These are phyloP conservation scores for Cardinalis cardinalis DNA, from an alignment of 2,113 vertebrate species.

Conservation along the genomic window DNA sequence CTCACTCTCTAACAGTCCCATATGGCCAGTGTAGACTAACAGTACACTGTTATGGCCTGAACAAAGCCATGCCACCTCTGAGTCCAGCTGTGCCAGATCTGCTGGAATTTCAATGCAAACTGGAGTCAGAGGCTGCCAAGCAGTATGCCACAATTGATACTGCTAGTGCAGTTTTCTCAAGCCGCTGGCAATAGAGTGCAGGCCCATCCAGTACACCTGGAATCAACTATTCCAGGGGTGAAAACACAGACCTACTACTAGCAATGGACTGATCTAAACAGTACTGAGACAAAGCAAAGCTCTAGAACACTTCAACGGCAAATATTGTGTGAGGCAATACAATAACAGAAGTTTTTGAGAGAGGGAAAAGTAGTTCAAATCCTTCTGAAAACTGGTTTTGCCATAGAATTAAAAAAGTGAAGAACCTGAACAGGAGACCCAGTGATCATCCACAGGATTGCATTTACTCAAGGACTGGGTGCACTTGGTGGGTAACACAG, in stretches of 20 bases:
- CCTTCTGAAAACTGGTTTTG: neutral
- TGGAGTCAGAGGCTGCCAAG: neutral
- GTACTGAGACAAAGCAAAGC: neutral
- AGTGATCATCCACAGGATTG: rapidly evolving
- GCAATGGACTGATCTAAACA: neutral
- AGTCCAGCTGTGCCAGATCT: neutral
- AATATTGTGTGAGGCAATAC: too few species aligned
- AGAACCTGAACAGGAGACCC: neutral
- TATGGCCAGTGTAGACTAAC: neutral
- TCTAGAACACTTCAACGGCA: neutral
- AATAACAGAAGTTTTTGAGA: neutral
- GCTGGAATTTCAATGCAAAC: neutral
- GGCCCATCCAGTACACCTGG: neutral
- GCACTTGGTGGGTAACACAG: neutral
- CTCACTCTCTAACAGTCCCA: neutral
- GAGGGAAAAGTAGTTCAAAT: neutral
- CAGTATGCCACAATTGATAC: neutral
- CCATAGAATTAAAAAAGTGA: neutral
- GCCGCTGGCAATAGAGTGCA: neutral
- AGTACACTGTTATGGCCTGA: neutral
- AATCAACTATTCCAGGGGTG: neutral
- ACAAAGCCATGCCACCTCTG: neutral
- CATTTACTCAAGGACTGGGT: neutral
- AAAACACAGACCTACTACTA: neutral
- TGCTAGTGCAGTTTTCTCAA: neutral